Evolutionary conservation across 2,113 vertebrate genomes (phyloP).

Genomic region (Syngnathus typhle): DNA sequence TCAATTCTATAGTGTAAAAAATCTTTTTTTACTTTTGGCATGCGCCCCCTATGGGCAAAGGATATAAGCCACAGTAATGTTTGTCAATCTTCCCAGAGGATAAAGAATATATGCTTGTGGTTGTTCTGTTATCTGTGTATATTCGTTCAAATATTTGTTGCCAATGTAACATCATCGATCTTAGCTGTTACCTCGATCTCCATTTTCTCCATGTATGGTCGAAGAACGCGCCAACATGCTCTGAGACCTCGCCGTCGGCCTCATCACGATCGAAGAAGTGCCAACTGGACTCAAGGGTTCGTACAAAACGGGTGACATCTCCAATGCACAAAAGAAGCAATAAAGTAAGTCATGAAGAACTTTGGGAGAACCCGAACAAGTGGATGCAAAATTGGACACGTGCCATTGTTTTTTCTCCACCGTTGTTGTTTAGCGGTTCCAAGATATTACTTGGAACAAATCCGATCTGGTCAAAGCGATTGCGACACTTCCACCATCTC

Average conservation of each 20-base stretch:
- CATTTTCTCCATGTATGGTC: constrained; percentile 24
- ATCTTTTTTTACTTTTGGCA: no score
- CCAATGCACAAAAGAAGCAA: constrained; percentile 4
- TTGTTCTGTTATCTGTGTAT: no score
- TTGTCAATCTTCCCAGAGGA: no score
- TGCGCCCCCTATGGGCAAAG: no score
- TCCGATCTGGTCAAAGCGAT: constrained; percentile 70
- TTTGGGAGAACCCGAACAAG: neutral
- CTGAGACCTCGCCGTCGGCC: constrained; percentile 14
- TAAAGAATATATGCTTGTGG: no score
- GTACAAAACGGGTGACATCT: constrained; percentile 32
- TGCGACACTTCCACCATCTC: constrained; percentile 76
- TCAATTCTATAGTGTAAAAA: no score
- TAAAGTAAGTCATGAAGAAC: neutral
- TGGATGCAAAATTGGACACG: neutral
- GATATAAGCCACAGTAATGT: no score
- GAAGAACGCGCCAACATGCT: constrained; percentile 34
- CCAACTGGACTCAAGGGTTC: constrained; percentile 14
- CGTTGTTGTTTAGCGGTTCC: constrained; percentile 55
- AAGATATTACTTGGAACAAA: constrained; percentile 75
- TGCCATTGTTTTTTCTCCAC: constrained; percentile 18
- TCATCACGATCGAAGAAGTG: constrained; percentile 3
- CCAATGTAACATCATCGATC: neutral
- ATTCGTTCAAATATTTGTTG: no score
- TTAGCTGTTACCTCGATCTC: constrained; percentile 40